A percentile compares a stretch with the other conserved stretches of the same genome.
Conservation (phyloP, 2,113 vertebrate genomes). For the Dromas ardeola region DNA sequence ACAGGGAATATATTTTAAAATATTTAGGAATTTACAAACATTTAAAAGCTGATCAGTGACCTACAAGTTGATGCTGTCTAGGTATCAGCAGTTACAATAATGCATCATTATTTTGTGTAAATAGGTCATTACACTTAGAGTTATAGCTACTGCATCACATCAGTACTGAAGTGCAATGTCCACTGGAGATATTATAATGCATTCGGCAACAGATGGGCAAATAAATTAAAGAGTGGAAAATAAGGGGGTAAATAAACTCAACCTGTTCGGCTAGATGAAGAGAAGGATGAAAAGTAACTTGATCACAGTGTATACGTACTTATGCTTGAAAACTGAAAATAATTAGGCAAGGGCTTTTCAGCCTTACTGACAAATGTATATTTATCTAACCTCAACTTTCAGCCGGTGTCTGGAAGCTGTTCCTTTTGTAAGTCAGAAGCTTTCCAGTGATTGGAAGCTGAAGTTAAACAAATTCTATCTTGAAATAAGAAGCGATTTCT, state of each 20-base stretch:
- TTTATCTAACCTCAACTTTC: slow-evolving; percentile 43
- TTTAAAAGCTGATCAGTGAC: neutral
- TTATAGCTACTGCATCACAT: neutral
- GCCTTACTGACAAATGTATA: slow-evolving; percentile 33
- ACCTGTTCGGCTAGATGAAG: neutral
- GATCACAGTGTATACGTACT: neutral
- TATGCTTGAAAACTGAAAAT: slow-evolving; percentile 16
- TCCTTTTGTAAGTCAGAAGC: slow-evolving; percentile 6
- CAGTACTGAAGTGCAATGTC: neutral
- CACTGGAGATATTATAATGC: neutral
- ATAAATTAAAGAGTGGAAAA: slow-evolving; percentile 11
- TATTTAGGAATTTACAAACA: neutral
- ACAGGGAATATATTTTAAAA: neutral
- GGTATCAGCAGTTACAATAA: neutral
- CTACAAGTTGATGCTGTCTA: neutral
- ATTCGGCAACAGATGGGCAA: neutral
- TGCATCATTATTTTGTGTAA: neutral
- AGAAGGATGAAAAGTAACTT: neutral
- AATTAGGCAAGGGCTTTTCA: slow-evolving; percentile 15
- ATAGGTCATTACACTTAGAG: neutral
- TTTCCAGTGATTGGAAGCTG: neutral
- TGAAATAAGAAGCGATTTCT: neutral
- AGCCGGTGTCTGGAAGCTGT: slow-evolving; percentile 8
- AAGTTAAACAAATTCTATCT: slow-evolving; percentile 22
- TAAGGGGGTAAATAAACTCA: neutral